phyloP scores from a whole-genome alignment of 2,888 invertebrate species.

The Limnephilus auricula region DNA sequence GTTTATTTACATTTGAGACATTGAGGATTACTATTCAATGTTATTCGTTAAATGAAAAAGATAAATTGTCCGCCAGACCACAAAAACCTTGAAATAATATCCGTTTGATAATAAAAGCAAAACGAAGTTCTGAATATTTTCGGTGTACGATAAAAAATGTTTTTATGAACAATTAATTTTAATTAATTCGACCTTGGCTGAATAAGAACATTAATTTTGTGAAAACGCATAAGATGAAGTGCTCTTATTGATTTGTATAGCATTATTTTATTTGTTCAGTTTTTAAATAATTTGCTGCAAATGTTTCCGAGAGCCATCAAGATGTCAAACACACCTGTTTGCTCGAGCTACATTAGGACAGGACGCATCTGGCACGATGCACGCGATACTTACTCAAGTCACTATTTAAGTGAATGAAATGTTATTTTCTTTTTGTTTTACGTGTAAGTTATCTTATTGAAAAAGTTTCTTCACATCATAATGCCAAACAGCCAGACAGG shows the following conservation, averaged over 20 bases:
- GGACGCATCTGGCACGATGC: slow-evolving; percentile 9
- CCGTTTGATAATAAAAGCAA: neutral
- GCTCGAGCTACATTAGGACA: neutral
- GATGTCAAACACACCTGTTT: slow-evolving; percentile 24
- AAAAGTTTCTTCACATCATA: neutral
- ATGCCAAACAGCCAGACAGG: neutral
- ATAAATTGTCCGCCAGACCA: slow-evolving; percentile 3
- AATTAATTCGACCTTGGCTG: neutral
- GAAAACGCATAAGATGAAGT: neutral
- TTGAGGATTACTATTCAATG: neutral
- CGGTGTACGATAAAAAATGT: neutral
- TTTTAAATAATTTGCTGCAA: neutral
- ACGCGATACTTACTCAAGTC: neutral
- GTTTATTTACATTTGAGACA: no score
- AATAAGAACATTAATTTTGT: neutral
- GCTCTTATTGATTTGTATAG: neutral
- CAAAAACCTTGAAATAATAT: neutral
- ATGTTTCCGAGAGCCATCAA: neutral
- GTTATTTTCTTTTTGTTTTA: neutral
- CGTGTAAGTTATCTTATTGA: neutral
- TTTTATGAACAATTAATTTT: neutral
- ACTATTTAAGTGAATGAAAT: neutral
- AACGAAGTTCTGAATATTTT: neutral
- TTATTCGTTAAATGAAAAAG: neutral
- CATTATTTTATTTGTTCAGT: neutral